Percentiles rank a stretch among this genome's conserved stretches.
Conservation (phyloP, 2,113 vertebrate species). For the Camarhynchus parvulus region DNA sequence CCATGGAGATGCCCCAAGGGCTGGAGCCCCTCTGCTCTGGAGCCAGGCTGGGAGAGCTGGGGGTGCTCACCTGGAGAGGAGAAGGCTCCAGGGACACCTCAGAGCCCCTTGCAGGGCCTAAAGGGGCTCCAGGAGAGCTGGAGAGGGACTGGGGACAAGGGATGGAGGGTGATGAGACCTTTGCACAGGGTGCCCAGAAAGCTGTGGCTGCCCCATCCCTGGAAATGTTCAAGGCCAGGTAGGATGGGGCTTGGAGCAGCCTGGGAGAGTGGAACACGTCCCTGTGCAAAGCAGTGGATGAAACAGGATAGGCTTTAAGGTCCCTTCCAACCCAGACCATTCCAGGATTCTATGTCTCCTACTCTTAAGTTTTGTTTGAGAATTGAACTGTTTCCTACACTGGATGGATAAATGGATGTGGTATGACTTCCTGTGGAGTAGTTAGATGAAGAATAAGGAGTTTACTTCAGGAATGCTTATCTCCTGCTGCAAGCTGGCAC, state of each 20-base stretch:
- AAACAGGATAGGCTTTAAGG: not conserved
- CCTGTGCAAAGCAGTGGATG: not conserved
- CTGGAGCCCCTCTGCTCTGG: not conserved
- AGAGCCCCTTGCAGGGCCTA: not conserved
- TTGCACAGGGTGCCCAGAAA: not conserved
- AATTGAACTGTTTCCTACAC: accelerated
- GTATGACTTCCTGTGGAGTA: not conserved
- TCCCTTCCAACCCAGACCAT: not conserved
- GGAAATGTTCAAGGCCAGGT: not conserved
- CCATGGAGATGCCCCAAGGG: accelerated
- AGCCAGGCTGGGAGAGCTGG: not conserved
- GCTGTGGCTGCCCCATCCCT: not conserved
- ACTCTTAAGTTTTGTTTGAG: not conserved
- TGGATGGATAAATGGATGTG: not conserved
- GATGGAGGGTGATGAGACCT: not conserved
- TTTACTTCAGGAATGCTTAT: not conserved
- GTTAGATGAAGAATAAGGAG: not conserved
- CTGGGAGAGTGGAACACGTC: not conserved
- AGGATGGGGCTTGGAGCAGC: accelerated
- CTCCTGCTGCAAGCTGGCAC: not conserved
- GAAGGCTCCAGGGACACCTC: not conserved
- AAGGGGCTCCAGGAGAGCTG: not conserved
- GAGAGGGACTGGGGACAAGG: not conserved
- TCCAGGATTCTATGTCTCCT: not conserved
- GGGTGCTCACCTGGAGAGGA: not conserved